phyloP scores from a whole-genome alignment of 53 echinoderm and acorn worm species.

The Holothuria scabra region DNA sequence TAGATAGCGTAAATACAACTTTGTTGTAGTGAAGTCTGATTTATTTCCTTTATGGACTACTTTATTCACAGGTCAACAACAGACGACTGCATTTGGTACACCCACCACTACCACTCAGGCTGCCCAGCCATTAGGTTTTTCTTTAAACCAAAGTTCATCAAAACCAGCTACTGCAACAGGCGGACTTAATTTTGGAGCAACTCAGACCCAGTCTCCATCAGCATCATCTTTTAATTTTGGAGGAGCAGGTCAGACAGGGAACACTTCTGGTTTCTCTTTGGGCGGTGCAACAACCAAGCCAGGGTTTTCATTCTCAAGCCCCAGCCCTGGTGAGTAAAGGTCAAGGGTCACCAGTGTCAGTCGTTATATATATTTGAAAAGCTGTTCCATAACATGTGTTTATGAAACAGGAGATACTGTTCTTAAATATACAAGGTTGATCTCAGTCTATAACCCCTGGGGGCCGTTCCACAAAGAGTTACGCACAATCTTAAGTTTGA shows the following conservation, averaged over 20 bases:
- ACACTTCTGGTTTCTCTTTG: conserved; percentile 2
- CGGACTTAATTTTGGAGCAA: conserved; percentile 33
- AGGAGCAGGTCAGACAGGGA: conserved; percentile 1
- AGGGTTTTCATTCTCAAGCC: conserved; percentile 11
- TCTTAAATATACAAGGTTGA: too few relatives aligned
- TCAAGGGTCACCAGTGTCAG: not conserved
- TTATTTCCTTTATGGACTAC: not conserved
- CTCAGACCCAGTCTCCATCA: conserved; percentile 7
- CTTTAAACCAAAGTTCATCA: conserved; percentile 49
- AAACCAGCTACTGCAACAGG: not conserved
- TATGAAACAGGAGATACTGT: too few relatives aligned
- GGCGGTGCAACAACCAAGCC: not conserved
- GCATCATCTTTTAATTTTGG: conserved; percentile 39
- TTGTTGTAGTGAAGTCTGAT: not conserved
- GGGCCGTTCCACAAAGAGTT: too few relatives aligned
- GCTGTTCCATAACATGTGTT: too few relatives aligned
- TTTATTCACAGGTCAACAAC: not conserved
- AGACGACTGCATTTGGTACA: too few relatives aligned
- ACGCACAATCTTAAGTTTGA: too few relatives aligned
- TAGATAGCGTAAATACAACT: too few relatives aligned
- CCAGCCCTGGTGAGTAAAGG: not conserved
- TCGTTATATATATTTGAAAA: too few relatives aligned
- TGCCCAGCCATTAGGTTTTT: conserved; percentile 52
- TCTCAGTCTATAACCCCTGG: too few relatives aligned
- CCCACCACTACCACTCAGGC: conserved; percentile 30